Percentiles rank a stretch among this genome's conserved stretches.
phyloP scores from a whole-genome alignment of 92 coral and sea anemone species.

The Zoanthus sansibaricus region DNA sequence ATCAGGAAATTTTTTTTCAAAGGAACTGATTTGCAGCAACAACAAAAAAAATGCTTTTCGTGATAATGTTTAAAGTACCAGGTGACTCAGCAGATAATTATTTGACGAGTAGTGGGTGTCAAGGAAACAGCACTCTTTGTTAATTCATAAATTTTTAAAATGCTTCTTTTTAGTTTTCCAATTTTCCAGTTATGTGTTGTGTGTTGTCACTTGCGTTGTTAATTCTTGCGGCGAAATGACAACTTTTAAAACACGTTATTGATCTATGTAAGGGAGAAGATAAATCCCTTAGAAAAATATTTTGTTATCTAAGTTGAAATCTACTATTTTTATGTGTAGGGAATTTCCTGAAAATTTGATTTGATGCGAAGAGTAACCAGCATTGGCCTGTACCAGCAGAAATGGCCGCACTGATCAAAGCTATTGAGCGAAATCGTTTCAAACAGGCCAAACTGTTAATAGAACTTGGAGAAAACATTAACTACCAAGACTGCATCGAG shows the following conservation, averaged over 20 bases:
- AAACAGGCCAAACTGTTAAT: conserved; percentile 72
- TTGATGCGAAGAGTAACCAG: neutral
- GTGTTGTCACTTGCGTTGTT: too few species aligned
- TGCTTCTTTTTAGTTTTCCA: neutral
- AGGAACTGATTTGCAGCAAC: too few species aligned
- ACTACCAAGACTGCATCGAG: conserved; percentile 48
- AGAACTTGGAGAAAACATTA: conserved; percentile 67
- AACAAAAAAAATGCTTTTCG: too few species aligned
- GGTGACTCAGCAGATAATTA: too few species aligned
- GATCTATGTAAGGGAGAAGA: neutral
- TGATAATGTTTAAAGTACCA: too few species aligned
- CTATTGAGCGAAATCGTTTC: conserved; percentile 73
- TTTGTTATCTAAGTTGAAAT: neutral
- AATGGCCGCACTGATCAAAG: conserved; percentile 75
- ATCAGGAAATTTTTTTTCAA: too few species aligned
- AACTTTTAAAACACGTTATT: neutral
- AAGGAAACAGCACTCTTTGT: neutral
- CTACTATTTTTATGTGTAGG: neutral
- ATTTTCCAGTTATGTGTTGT: too few species aligned
- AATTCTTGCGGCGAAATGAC: neutral
- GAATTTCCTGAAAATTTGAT: neutral
- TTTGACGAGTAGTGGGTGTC: too few species aligned
- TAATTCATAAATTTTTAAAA: conserved; percentile 7
- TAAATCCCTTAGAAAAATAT: neutral
- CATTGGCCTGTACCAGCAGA: neutral